phyloP scores from a whole-genome alignment of 2,888 invertebrate genomes.

The Lasioglossum villosulum region DNA sequence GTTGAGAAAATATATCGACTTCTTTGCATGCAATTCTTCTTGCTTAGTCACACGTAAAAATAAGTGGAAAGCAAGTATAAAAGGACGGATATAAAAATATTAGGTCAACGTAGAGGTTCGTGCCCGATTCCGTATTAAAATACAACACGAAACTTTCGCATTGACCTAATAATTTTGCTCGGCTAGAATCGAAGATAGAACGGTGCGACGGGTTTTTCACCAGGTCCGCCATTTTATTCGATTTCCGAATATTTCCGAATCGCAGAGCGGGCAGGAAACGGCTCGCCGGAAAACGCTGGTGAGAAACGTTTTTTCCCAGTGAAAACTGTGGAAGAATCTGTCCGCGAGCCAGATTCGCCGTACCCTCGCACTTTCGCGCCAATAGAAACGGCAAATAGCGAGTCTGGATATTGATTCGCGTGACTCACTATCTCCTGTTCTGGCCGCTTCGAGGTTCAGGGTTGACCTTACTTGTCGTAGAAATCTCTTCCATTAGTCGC shows the following conservation, averaged over 20 bases:
- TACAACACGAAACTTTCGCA: not conserved
- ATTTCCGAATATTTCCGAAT: not conserved
- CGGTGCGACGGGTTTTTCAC: not conserved
- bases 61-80: no score
- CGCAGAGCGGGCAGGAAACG: not conserved
- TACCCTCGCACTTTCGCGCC: conserved; percentile 30
- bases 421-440: conserved; percentile 71
- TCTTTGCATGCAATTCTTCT: no score
- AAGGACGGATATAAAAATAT: no score
- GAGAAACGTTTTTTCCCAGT: not conserved
- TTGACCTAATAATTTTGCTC: not conserved
- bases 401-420: conserved; percentile 71
- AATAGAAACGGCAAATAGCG: conserved; percentile 55
- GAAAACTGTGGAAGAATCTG: not conserved
- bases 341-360: not conserved
- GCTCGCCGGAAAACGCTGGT: not conserved
- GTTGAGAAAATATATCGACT: no score
- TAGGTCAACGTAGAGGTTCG: no score
- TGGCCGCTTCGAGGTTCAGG: conserved; percentile 59
- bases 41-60: no score
- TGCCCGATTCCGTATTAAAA: no score
- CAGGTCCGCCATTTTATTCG: not conserved
- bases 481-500: conserved; percentile 38
- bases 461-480: conserved; percentile 55
- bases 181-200: not conserved